phyloP scores from a whole-genome alignment of 2,113 vertebrate species.

The Myiozetetes cayanensis region DNA sequence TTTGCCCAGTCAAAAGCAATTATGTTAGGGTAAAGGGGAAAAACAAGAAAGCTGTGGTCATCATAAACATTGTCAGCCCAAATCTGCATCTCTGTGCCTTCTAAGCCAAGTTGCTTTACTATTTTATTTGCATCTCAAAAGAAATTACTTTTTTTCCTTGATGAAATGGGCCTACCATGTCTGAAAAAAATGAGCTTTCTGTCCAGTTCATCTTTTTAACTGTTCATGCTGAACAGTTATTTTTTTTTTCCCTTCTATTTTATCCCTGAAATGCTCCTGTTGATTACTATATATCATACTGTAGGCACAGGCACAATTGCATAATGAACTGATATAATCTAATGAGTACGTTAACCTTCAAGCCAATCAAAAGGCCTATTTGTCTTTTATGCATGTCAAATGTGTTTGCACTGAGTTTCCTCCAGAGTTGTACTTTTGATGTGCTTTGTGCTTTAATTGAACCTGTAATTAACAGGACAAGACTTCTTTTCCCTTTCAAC shows the following conservation, averaged over 20 bases:
- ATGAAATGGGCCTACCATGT: background rate
- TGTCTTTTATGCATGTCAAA: background rate
- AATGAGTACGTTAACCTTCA: background rate
- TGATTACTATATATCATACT: background rate
- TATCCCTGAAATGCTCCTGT: background rate
- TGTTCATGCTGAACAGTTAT: background rate
- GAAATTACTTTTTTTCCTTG: background rate
- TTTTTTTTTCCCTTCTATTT: background rate
- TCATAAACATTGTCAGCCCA: constrained; percentile 57
- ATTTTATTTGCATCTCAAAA: constrained; percentile 38
- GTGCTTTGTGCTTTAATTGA: background rate
- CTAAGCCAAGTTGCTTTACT: constrained; percentile 18
- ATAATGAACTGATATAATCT: background rate
- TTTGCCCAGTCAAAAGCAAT: constrained; percentile 67
- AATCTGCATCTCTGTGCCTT: constrained; percentile 37
- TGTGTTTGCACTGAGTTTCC: background rate
- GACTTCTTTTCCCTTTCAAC: background rate
- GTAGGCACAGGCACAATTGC: background rate
- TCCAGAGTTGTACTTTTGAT: background rate
- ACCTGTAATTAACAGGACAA: background rate
- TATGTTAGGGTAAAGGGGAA: constrained; percentile 34
- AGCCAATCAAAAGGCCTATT: background rate
- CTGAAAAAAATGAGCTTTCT: background rate
- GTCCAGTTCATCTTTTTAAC: background rate
- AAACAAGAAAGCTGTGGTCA: constrained; percentile 43